Evolutionary conservation across 2,888 invertebrate species (phyloP).

Genomic region (Chalcosyrphus nemorum): DNA sequence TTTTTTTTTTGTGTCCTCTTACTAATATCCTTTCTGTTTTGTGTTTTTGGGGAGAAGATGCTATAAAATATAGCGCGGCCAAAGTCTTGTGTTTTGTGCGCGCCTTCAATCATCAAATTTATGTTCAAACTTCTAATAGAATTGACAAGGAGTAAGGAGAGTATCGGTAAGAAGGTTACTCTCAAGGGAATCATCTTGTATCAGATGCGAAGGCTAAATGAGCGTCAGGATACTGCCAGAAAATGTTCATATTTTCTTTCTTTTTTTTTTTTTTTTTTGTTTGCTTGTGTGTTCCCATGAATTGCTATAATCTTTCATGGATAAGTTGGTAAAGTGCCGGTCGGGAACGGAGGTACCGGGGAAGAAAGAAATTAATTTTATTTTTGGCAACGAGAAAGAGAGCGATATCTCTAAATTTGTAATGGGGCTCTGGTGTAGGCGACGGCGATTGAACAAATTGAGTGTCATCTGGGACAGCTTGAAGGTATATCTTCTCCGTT

Average conservation of each 20-base stretch:
- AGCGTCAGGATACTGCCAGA: constrained; percentile 40
- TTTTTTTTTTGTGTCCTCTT: too few species aligned
- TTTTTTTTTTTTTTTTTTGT: too few species aligned
- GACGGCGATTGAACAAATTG: constrained; percentile 65
- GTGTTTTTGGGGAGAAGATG: too few species aligned
- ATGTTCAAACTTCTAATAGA: constrained; percentile 69
- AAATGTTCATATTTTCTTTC: constrained; percentile 13
- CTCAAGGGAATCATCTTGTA: constrained; percentile 25
- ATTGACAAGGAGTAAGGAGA: constrained; percentile 1
- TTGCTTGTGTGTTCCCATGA: too few species aligned
- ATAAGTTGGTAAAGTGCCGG: background rate
- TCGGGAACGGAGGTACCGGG: background rate
- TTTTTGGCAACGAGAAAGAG: constrained; percentile 46
- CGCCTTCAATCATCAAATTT: constrained; percentile 47
- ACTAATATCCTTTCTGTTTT: constrained; percentile 35
- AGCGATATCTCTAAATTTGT: constrained; percentile 27
- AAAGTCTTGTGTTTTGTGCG: constrained; percentile 15
- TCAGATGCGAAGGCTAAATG: constrained; percentile 30
- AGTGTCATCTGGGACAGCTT: constrained; percentile 55
- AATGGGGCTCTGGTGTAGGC: constrained; percentile 1
- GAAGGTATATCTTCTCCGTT: constrained; percentile 40
- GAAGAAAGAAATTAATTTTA: constrained; percentile 58
- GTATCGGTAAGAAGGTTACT: background rate
- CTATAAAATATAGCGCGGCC: constrained; percentile 60
- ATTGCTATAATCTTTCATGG: constrained; percentile 62